These are phyloP conservation scores for Venustaconcha ellipsiformis DNA, from an alignment of 1,140 invertebrate genomes.

Conservation along the genomic window DNA sequence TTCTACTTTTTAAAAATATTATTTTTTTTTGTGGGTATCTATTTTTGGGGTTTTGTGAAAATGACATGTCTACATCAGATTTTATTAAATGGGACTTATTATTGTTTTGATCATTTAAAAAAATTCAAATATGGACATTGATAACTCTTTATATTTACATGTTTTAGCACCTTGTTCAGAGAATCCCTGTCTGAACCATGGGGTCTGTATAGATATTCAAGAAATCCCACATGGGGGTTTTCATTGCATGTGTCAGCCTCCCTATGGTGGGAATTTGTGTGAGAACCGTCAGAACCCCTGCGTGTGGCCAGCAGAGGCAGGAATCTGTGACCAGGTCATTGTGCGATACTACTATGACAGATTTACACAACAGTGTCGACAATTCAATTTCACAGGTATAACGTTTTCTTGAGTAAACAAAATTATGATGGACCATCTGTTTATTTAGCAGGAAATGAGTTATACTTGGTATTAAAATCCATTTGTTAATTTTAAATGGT, in stretches of 20 bases:
- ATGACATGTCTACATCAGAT: too few species aligned
- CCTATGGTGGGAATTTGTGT: constrained; percentile 58
- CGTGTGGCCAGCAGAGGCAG: constrained; percentile 51
- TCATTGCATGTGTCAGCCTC: constrained; percentile 55
- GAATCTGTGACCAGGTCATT: constrained; percentile 52
- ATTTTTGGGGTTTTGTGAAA: too few species aligned
- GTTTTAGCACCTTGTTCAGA: constrained; percentile 56
- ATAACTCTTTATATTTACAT: constrained; percentile 2
- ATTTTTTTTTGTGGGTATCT: too few species aligned
- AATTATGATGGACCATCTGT: neutral
- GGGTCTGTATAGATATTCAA: constrained; percentile 45
- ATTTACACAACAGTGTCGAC: constrained; percentile 52
- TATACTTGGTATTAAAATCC: neutral
- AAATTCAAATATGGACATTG: neutral
- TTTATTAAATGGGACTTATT: neutral
- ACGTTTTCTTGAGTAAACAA: neutral
- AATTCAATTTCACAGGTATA: constrained; percentile 60
- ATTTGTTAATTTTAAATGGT: neutral
- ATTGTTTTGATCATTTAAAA: neutral
- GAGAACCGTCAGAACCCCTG: constrained; percentile 57
- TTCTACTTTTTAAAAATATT: too few species aligned
- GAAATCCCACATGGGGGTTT: constrained; percentile 32
- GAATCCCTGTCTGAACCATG: constrained; percentile 56
- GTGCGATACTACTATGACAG: constrained; percentile 60
- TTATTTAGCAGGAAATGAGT: neutral